Evolutionary conservation across 2,113 vertebrate species (phyloP), one percentile per base, ranked within the genome.

Genomic region (Tenrec ecaudatus): DNA sequence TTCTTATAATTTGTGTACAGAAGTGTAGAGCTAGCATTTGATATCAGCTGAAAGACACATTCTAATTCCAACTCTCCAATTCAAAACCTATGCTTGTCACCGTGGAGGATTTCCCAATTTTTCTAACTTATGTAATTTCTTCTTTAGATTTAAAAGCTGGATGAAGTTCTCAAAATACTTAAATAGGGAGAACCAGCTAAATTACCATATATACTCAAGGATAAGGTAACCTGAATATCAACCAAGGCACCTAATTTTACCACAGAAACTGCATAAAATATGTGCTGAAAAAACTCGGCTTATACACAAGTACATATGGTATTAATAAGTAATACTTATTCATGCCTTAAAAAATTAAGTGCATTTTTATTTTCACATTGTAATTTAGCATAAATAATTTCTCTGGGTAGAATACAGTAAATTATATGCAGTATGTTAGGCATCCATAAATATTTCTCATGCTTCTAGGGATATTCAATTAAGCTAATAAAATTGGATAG

Each of bases 301-400:
- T 53, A 53, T 14, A 53, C 47, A 53, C 12, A 14, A 53, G 47
- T 53, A 10, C 12, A 14, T 53, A 53, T 53, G 47, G 47, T 73
- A 57, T 60, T 73, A 80, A 80, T 75, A 60, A 90, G 10, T 47
- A 76, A 88, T 88, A 6, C 36, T 80, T 79, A 40, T 33, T 86
- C 53, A 40, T 2, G 19, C 19, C 38, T 91, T 69, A 31, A 66
- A 77, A 36, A 68, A 82, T 77, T 43, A 68, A 86, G 23, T 60
- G 9, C 4, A 60, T 66, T 64, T 90, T 87, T 75, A 78, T 83
- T 80, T 88, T 80, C 43, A 80, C 75, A 76, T 85, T 89, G 77
- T 40, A 69, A 89, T 84, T 90, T 80, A 88, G 22, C n/a, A 22
- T 90, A 43, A 83, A 60, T 87, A 90, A 92, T 60, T 94, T 60